Base-by-base conservation (phyloP, 2,888 invertebrate genomes). In the Mesorhabditis sp. region DNA sequence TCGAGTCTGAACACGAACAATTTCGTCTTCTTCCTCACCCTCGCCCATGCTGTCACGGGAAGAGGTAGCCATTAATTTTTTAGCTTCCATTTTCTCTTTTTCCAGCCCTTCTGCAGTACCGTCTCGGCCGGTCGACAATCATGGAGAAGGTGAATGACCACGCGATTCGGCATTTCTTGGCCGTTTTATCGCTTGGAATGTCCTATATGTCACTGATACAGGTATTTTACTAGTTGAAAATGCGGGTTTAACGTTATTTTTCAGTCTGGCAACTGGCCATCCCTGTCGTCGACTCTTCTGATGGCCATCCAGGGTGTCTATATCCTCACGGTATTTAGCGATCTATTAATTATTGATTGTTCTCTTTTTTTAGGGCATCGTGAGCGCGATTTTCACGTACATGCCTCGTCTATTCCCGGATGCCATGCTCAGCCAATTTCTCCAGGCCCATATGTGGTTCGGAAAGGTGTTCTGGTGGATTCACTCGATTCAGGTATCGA, bases 61-160 rank as follows among this genome's bases (percentile, higher is more conserved):
- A 50, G 58, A 50, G 58, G 58, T 50, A 2, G n/a, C 7, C 7
- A 50, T 13, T 10, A 50, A 50, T n/a, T n/a, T n/a, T n/a, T n/a
- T n/a, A n/a, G n/a, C n/a, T n/a, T n/a, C n/a, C n/a, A n/a, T n/a
- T n/a, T n/a, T n/a, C n/a, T n/a, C n/a, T n/a, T n/a, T n/a, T 50
- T 50, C n/a, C 58, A 50, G 58, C 58, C n/a, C 58, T 50, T 50
- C 7, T 50, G 58, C 58, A 50, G n/a, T 50, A 13, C n/a, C 58
- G 58, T 50, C n/a, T 50, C 7, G n/a, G 10, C n/a, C 58, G 58
- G 10, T 50, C 58, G 58, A 28, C 28, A 1, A 28, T 28, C 28
- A 28, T 28, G 28, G 28, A 28, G 28, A 28, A 28, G 28, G n/a
- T 50, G 7, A 10, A 50, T 13, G 58, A 50, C n/a, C 58, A 50